A percentile compares a stretch with the other conserved stretches of the same genome.
Evolutionary conservation across 2,888 invertebrate species (phyloP).

Genomic region (Volucella inflata): DNA sequence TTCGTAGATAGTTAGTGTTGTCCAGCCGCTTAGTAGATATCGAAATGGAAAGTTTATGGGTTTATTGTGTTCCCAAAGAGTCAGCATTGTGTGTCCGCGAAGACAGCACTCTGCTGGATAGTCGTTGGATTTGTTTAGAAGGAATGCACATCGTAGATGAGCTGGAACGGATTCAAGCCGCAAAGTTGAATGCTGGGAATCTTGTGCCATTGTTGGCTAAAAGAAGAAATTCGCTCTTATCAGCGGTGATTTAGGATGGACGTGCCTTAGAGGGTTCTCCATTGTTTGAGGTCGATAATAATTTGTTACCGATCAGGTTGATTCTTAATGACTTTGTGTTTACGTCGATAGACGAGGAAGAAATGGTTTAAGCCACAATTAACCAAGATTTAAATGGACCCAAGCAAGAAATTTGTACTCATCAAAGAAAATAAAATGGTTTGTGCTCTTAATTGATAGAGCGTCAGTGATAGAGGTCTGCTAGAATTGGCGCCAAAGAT

Average conservation of each 20-base stretch:
- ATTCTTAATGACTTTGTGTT: not conserved
- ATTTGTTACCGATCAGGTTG: slow-evolving; percentile 21
- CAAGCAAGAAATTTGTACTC: too few species aligned
- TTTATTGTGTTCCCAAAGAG: slow-evolving; percentile 65
- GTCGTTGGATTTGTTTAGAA: not conserved
- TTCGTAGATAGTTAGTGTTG: slow-evolving; percentile 41
- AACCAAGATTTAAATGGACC: too few species aligned
- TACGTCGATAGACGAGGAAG: too few species aligned
- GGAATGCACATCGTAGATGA: slow-evolving; percentile 34
- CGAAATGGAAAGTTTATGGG: slow-evolving; percentile 75
- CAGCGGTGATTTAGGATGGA: slow-evolving; percentile 61
- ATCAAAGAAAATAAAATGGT: too few species aligned
- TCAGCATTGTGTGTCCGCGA: slow-evolving; percentile 34
- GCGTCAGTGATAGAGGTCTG: too few species aligned
- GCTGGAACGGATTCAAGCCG: slow-evolving; percentile 23
- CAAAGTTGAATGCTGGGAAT: slow-evolving; percentile 7
- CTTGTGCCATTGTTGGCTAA: slow-evolving; percentile 27
- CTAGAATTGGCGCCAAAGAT: too few species aligned
- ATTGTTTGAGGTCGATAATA: slow-evolving; percentile 44
- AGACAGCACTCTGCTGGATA: slow-evolving; percentile 2
- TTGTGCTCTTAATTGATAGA: too few species aligned
- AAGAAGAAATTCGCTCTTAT: slow-evolving; percentile 49
- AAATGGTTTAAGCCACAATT: too few species aligned
- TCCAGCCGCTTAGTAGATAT: slow-evolving; percentile 51
- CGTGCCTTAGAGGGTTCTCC: slow-evolving; percentile 12